These are phyloP conservation scores for Leptogaster cylindrica DNA, from an alignment of 2,888 invertebrate species.

Conservation along the genomic window DNA sequence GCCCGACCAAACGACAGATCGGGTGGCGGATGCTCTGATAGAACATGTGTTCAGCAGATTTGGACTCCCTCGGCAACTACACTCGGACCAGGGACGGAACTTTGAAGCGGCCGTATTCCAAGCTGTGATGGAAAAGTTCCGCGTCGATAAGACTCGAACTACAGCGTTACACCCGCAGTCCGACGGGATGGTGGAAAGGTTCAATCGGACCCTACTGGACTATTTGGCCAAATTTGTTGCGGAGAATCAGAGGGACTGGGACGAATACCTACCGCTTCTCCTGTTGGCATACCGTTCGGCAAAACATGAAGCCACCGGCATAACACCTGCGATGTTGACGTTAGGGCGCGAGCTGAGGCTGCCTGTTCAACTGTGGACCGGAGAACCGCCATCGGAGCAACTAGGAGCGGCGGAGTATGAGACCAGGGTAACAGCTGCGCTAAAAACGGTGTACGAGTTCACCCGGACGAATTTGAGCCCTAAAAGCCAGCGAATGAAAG, in stretches of 20 bases:
- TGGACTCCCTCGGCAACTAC: constrained; percentile 42
- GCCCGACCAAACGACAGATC: constrained; percentile 43
- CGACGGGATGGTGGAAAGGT: not conserved
- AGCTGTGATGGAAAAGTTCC: not conserved
- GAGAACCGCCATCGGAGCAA: too few species aligned
- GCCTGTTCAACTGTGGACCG: not conserved
- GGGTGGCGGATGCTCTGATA: constrained; percentile 41
- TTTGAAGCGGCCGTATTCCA: constrained; percentile 36
- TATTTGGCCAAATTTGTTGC: not conserved
- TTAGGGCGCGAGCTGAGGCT: not conserved
- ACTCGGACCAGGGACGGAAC: constrained; percentile 43
- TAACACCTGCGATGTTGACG: not conserved
- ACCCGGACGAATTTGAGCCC: too few species aligned
- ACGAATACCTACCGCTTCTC: not conserved
- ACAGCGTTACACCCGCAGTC: not conserved
- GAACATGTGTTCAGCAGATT: constrained; percentile 42
- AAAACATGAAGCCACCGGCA: not conserved
- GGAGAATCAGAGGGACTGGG: not conserved
- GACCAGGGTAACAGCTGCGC: too few species aligned
- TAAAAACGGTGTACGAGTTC: too few species aligned
- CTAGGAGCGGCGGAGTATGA: too few species aligned
- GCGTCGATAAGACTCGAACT: not conserved
- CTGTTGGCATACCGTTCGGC: not conserved
- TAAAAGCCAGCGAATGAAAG: too few species aligned
- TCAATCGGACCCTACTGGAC: not conserved